phyloP scores from a whole-genome alignment of 2,797 vertebrate genomes.

The Oceanodroma leucorhoa region DNA sequence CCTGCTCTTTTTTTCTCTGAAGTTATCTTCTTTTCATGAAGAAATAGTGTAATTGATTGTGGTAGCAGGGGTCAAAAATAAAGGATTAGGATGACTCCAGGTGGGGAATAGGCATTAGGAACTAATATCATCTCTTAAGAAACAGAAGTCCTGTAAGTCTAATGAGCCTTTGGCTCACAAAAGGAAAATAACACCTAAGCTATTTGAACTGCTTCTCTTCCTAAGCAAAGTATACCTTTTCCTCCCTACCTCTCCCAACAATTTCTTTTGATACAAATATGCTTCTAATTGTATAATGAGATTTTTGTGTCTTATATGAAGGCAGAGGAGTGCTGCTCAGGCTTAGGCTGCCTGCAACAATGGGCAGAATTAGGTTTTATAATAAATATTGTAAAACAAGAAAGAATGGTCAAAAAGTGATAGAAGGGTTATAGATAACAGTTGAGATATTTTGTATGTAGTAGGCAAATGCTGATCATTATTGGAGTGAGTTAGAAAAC shows the following conservation, averaged over 20 bases:
- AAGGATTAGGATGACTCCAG: neutral
- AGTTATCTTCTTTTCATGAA: neutral
- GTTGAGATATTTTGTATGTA: neutral
- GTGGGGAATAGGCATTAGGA: neutral
- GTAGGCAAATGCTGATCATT: neutral
- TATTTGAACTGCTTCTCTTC: neutral
- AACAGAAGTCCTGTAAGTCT: neutral
- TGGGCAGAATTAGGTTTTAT: neutral
- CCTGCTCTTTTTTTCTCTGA: neutral
- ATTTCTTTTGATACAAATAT: neutral
- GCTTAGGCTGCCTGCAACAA: neutral
- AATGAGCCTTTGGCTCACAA: neutral
- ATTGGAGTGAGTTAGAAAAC: neutral
- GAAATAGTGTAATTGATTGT: conserved; percentile 1
- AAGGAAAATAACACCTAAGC: neutral
- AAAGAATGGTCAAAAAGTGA: neutral
- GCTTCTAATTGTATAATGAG: neutral
- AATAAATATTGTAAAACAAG: neutral
- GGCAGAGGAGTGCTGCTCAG: neutral
- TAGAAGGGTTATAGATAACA: neutral
- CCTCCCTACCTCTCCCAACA: neutral
- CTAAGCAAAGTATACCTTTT: neutral
- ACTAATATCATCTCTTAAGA: neutral
- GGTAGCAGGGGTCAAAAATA: neutral
- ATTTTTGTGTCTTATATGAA: neutral